These are phyloP conservation scores for Rhagonycha lutea DNA, from an alignment of 2,888 invertebrate genomes.

Conservation along the genomic window DNA sequence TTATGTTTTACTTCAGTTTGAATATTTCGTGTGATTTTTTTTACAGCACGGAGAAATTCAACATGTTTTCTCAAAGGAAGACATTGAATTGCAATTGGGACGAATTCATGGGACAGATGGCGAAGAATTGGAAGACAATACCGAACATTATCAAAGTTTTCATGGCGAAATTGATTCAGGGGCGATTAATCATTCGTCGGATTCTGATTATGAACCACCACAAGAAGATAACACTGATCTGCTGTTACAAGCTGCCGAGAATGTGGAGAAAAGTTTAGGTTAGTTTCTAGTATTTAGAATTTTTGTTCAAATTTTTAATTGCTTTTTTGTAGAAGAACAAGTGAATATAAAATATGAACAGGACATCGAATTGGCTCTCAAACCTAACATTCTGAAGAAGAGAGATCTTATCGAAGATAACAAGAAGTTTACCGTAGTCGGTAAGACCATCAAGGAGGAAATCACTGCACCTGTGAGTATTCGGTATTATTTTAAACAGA, in stretches of 20 bases:
- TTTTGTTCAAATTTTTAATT: slow-evolving; percentile 9
- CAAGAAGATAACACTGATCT: slow-evolving; percentile 34
- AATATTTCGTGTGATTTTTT: not conserved
- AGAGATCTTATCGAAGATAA: slow-evolving; percentile 29
- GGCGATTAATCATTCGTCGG: slow-evolving; percentile 48
- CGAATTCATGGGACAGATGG: slow-evolving; percentile 45
- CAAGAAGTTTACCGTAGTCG: slow-evolving; percentile 14
- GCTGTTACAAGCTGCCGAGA: slow-evolving; percentile 40
- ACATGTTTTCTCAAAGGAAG: slow-evolving; percentile 43
- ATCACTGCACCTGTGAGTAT: slow-evolving; percentile 37
- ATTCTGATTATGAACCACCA: slow-evolving; percentile 48
- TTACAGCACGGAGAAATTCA: not conserved
- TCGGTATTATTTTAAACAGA: not conserved
- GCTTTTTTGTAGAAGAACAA: slow-evolving; percentile 5
- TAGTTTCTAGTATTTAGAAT: slow-evolving; percentile 4
- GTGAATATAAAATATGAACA: slow-evolving; percentile 43
- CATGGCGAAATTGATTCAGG: slow-evolving; percentile 46
- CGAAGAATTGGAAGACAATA: slow-evolving; percentile 25
- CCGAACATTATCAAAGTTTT: slow-evolving; percentile 34
- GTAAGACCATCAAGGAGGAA: slow-evolving; percentile 42
- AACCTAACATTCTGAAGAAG: slow-evolving; percentile 48
- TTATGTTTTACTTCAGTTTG: not conserved
- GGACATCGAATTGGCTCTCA: slow-evolving; percentile 36
- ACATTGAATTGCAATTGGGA: slow-evolving; percentile 52
- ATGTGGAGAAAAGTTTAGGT: slow-evolving; percentile 41